Conservation (phyloP, 2,888 invertebrate genomes). For the Lochmaea crataegi region DNA sequence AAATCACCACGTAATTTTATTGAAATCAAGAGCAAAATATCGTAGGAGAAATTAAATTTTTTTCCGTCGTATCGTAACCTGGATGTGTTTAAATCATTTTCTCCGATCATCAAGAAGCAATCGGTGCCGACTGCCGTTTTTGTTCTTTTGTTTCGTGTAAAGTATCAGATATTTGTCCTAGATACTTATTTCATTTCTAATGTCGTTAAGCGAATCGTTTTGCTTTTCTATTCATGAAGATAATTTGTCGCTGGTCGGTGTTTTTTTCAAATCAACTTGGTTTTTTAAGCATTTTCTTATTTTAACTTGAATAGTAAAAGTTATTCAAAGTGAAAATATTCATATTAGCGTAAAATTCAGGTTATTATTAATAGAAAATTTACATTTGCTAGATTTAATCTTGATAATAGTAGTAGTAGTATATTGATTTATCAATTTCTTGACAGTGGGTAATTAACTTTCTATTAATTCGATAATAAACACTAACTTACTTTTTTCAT, state of each 20-base stretch:
- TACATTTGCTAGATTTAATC: background rate
- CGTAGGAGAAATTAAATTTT: slow-evolving; percentile 18
- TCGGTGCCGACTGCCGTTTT: slow-evolving; percentile 28
- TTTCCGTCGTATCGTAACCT: slow-evolving; percentile 7
- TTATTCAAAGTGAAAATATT: slow-evolving; percentile 11
- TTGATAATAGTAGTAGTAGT: background rate
- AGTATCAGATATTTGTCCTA: slow-evolving; percentile 22
- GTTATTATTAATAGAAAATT: slow-evolving; percentile 9
- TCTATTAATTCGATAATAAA: slow-evolving; percentile 7
- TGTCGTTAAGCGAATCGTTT: slow-evolving; percentile 18
- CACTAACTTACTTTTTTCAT: background rate
- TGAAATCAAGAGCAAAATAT: slow-evolving; percentile 24
- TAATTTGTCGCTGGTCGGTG: slow-evolving; percentile 5
- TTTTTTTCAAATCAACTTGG: background rate
- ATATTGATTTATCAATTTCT: background rate
- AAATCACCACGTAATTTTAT: slow-evolving; percentile 1
- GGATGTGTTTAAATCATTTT: slow-evolving; percentile 28
- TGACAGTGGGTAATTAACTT: background rate
- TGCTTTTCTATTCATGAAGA: slow-evolving; percentile 26
- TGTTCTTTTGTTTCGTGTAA: slow-evolving; percentile 28
- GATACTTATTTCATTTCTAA: slow-evolving; percentile 19
- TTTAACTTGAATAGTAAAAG: slow-evolving; percentile 8
- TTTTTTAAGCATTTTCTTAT: slow-evolving; percentile 19
- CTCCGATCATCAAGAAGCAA: slow-evolving; percentile 21
- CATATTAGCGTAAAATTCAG: background rate